Base-by-base conservation (phyloP, 2,797 vertebrate species). In the Tolypeutes matacus region DNA sequence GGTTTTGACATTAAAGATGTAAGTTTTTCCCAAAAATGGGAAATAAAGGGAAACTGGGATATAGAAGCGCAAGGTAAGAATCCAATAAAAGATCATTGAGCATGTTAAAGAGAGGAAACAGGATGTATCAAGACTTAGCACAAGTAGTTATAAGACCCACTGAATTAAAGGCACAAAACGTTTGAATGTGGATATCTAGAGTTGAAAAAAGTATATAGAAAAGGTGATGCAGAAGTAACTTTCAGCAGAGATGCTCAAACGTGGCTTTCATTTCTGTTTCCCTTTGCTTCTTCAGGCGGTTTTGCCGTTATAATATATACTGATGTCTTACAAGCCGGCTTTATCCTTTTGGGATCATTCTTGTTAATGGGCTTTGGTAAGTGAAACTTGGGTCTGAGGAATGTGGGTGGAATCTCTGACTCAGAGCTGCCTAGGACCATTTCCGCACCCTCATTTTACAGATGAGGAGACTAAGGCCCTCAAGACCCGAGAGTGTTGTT, bases 291-390 rank as follows among this genome's bases (percentile, higher is more conserved):
- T 72, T 23, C 95, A 99, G 99, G 99, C 84, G 99, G 99, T 6
- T 97, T 99, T 80, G 98, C 98, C 20, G 98, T 99, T 3, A 97
- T 99, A 75, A 98, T 98, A 98, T 99, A 99, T 90, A 99, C 98
- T 0, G 98, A 99, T 96, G 98, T 98, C 0, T 98, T 99, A 13
- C 99, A 99, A 95, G 98, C 98, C 1, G 98, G 98, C 25, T 97
- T 99, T 81, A 99, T 99, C 95, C 96, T 99, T 21, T 97, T 97
- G 0, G 99, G 99, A 15, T 98, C 99, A 29, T 98, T 98, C 5
- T 91, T 98, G 95, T 98, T 99, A 27, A 98, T 98, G 51, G 98
- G 97, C 51, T 99, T 97, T 89, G 98, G 99, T 99, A 90, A 98
- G 99, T 97, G 53, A 82, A 27, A 13, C 62, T 69, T 12, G 36